Percentiles rank a stretch among this genome's conserved stretches.
Evolutionary conservation across 2,113 vertebrate species (phyloP).

Genomic region (Alethe diademata): DNA sequence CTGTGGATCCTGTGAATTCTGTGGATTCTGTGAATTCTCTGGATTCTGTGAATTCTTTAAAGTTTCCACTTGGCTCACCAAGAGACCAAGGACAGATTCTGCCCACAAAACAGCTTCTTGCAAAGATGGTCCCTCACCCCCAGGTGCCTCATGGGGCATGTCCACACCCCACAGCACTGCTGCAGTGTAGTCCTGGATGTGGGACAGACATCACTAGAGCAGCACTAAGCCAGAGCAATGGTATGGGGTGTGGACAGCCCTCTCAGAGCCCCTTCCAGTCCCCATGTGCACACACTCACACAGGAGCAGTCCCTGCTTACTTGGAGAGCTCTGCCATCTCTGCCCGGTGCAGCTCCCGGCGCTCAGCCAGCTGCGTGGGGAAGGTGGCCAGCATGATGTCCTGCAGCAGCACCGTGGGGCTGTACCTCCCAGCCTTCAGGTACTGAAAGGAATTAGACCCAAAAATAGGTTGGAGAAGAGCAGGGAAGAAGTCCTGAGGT

Average conservation of each 20-base stretch:
- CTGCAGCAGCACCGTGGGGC: conserved; percentile 77
- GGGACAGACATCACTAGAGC: neutral
- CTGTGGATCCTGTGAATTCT: too few species aligned
- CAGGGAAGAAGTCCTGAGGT: neutral
- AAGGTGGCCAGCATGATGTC: conserved; percentile 80
- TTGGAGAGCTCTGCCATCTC: conserved; percentile 91
- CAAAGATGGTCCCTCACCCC: neutral
- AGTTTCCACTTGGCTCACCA: neutral
- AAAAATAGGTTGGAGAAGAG: neutral
- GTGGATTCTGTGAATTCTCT: too few species aligned
- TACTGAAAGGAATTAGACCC: conserved; percentile 71
- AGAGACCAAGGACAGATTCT: neutral
- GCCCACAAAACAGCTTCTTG: neutral
- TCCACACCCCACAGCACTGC: neutral
- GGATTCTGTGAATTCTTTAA: too few species aligned
- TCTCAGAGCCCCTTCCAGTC: neutral
- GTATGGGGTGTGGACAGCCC: neutral
- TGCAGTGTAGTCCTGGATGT: neutral
- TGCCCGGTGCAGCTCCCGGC: conserved; percentile 77
- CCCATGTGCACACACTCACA: accelerated
- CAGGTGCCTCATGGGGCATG: neutral
- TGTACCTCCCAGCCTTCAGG: conserved; percentile 86
- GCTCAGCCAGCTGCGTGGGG: conserved; percentile 79
- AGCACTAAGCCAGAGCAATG: neutral
- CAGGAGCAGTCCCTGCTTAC: conserved; percentile 57